Percentiles rank a stretch among this genome's conserved stretches.
Conservation (phyloP, 2,797 vertebrate species). For the Acipenser oxyrinchus region DNA sequence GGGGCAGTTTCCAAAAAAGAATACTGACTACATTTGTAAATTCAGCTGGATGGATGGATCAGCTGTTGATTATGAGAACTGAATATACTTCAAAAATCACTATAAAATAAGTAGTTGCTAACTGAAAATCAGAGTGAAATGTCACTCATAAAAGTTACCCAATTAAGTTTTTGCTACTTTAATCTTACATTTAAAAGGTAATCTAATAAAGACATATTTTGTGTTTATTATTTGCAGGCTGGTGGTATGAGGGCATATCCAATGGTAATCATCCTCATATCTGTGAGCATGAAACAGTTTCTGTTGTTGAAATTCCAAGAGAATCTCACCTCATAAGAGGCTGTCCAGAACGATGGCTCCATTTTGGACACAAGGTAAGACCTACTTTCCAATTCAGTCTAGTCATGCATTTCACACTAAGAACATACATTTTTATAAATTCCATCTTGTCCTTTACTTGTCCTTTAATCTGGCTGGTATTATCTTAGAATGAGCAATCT, state of each 20-base stretch:
- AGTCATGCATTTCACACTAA: conserved; percentile 19
- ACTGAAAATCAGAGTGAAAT: too few relatives aligned
- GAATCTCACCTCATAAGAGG: conserved; percentile 63
- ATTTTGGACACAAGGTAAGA: conserved; percentile 81
- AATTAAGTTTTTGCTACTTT: too few relatives aligned
- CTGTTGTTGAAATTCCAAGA: conserved; percentile 63
- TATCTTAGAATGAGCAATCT: too few relatives aligned
- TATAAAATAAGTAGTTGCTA: too few relatives aligned
- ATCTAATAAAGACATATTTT: too few relatives aligned
- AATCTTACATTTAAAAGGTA: too few relatives aligned
- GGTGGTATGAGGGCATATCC: conserved; percentile 70
- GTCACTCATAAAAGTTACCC: too few relatives aligned
- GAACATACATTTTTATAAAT: conserved; percentile 15
- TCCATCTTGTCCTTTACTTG: too few relatives aligned
- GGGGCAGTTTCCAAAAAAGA: conserved; percentile 17
- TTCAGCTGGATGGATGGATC: conserved; percentile 79
- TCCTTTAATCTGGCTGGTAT: too few relatives aligned
- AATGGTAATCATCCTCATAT: conserved; percentile 61
- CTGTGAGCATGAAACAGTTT: conserved; percentile 73
- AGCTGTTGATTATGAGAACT: conserved; percentile 71
- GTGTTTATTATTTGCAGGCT: conserved; percentile 49
- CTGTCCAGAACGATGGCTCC: conserved; percentile 86
- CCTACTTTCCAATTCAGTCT: not conserved
- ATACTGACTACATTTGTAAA: conserved; percentile 24
- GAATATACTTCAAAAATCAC: conserved; percentile 21